A percentile compares a stretch with the other conserved stretches of the same genome.
These are phyloP conservation scores for Ellobius talpinus DNA, from an alignment of 2,113 vertebrate genomes.

Conservation along the genomic window DNA sequence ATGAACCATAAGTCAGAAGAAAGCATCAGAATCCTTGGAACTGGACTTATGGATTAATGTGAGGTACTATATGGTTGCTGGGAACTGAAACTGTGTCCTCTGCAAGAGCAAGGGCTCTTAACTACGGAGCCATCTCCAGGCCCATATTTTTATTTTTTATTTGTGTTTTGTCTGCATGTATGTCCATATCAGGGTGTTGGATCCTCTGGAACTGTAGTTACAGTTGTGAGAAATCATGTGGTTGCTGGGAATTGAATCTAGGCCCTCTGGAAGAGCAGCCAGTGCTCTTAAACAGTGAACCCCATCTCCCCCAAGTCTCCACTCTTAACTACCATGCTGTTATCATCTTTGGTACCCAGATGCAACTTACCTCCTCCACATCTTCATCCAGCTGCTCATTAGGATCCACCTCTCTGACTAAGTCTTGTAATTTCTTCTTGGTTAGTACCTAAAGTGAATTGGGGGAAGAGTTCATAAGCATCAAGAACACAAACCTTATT, in stretches of 20 bases:
- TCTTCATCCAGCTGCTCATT: slow-evolving; percentile 99
- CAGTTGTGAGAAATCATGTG: neutral
- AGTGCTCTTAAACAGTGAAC: neutral
- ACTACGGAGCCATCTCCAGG: neutral
- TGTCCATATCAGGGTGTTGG: neutral
- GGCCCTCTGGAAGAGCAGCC: neutral
- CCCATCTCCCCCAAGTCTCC: neutral
- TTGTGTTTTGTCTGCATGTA: neutral
- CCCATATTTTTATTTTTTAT: neutral
- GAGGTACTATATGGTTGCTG: neutral
- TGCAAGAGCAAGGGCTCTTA: neutral
- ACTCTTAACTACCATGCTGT: neutral
- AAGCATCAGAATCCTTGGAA: neutral
- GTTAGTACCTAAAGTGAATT: slow-evolving; percentile 92
- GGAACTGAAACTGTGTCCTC: neutral
- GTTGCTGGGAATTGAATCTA: neutral
- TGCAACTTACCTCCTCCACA: slow-evolving; percentile 94
- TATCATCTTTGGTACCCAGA: neutral
- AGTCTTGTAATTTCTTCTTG: slow-evolving; percentile 98
- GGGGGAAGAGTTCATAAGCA: slow-evolving; percentile 48
- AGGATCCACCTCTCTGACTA: slow-evolving; percentile 98
- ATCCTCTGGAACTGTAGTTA: neutral
- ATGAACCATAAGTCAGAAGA: neutral
- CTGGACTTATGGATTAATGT: neutral
- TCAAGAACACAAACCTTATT: slow-evolving; percentile 55